Evolutionary conservation across 2,113 vertebrate species (phyloP).

Genomic region (Pituophis catenifer): DNA sequence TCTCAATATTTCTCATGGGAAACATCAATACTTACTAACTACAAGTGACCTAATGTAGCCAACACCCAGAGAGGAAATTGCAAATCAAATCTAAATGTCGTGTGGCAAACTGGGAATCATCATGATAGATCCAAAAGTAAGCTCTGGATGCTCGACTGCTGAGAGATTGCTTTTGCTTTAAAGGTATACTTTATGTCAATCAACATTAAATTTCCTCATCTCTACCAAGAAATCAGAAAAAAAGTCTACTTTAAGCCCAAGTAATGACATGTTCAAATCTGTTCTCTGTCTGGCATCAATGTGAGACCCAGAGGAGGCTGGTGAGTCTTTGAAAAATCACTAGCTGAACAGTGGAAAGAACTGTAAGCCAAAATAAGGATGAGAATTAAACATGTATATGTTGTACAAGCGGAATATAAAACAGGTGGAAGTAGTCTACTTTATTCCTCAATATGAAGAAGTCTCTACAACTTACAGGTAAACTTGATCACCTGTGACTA

Average conservation of each 20-base stretch:
- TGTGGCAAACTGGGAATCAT: conserved; percentile 53
- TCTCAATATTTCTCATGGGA: conserved; percentile 43
- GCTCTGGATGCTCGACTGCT: conserved; percentile 50
- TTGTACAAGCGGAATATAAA: conserved; percentile 64
- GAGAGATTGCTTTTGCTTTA: conserved; percentile 60
- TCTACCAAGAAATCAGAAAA: conserved; percentile 47
- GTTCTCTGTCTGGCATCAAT: conserved; percentile 58
- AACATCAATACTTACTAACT: background rate
- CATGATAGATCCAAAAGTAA: conserved; percentile 63
- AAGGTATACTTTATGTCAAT: conserved; percentile 53
- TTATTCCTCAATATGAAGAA: conserved; percentile 58
- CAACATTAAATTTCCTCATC: conserved; percentile 58
- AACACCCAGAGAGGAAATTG: conserved; percentile 56
- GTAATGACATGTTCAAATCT: conserved; percentile 58
- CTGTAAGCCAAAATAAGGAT: conserved; percentile 67
- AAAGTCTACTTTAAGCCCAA: conserved; percentile 62
- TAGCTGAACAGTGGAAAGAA: conserved; percentile 45
- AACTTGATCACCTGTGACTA: conserved; percentile 53
- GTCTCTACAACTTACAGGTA: conserved; percentile 44
- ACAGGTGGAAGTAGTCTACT: conserved; percentile 50
- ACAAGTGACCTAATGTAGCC: conserved; percentile 54
- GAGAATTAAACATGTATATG: conserved; percentile 46
- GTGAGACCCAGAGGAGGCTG: conserved; percentile 49
- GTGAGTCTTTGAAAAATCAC: conserved; percentile 34
- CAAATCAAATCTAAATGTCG: conserved; percentile 45